Base-by-base conservation (phyloP, 2,113 vertebrate species). In the Varanus komodoensis region DNA sequence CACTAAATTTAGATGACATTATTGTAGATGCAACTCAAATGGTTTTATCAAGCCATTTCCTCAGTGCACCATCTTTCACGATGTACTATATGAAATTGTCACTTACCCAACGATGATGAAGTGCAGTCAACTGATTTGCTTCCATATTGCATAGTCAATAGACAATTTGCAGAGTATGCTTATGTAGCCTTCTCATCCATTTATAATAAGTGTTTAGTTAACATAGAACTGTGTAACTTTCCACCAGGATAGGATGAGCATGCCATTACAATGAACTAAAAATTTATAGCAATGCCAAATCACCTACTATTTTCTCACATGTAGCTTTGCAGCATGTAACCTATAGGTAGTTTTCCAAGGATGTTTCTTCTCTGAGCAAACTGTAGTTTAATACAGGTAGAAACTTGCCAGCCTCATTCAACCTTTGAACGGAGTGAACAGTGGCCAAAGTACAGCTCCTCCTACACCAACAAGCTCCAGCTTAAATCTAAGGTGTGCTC, bases 351-450 rank as follows among this genome's bases (percentile, higher is more conserved):
- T 23, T 0, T 2, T 81, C 48, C 23, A 44, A 82, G 89, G 1
- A 73, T 52, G 79, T 82, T 82, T 21, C 81, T 84, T 19, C 11
- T 38, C 87, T 68, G 34, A 89, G 87, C 14, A 93, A 80, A 89
- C 12, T 71, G 48, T 29, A 0, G 83, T 5, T 89, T 84, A 89
- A 77, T 44, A 67, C 2, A n/a, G 92, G 87, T 83, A 82, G 89
- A 67, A 14, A 17, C 69, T 90, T 0, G 52, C 87, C 95, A 90
- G 69, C 48, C 91, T 89, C 92, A 67, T 21, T 87, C 78, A 91
- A 94, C 96, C 96, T 95, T 96, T 96, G 96, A 94, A 88, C 94
- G 89, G 94, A 91, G 94, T 93, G 94, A 93, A 79, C 94, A 74
- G 82, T 0, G 92, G 86, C 87, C 95, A 91, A 96, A 95, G 95